Conservation (phyloP, 1,140 invertebrate species). For the Drosophila repletoides region DNA sequence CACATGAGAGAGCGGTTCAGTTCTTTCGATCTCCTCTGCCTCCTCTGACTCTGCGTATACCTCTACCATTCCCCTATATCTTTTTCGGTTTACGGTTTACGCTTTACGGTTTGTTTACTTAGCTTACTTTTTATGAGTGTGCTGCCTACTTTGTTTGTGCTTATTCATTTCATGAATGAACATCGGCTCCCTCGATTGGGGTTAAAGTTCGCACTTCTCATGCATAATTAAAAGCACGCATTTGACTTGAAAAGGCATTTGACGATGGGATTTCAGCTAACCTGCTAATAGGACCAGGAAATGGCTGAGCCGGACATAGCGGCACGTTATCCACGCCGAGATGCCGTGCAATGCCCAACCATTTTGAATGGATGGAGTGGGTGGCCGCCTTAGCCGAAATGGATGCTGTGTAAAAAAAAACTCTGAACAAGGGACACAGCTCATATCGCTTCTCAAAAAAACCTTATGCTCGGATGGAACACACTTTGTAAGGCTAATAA, state of each 20-base stretch:
- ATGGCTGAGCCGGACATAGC: conserved; percentile 86
- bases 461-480: conserved; percentile 9
- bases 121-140: conserved; percentile 67
- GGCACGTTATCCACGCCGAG: conserved; percentile 83
- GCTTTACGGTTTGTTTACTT: conserved; percentile 70
- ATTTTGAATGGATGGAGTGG: conserved; percentile 84
- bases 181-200: conserved; percentile 7
- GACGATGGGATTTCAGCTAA: conserved; percentile 83
- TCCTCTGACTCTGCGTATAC: conserved; percentile 3
- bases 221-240: conserved; percentile 56
- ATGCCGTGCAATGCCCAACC: conserved; percentile 82
- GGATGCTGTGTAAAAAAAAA: conserved; percentile 84
- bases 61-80: not conserved
- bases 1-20: conserved; percentile 1
- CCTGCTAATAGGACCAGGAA: conserved; percentile 87
- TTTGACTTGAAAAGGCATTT: too few relatives aligned
- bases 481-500: too few relatives aligned
- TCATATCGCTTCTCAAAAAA: not conserved
- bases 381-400: conserved; percentile 83
- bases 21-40: conserved; percentile 25
- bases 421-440: too few relatives aligned
- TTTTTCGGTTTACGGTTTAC: not conserved
- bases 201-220: conserved; percentile 54
- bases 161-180: conserved; percentile 70
- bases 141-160: conserved; percentile 31